Evolutionary conservation across 2,797 vertebrate species (phyloP).

Genomic region (Alexandromys oeconomus): DNA sequence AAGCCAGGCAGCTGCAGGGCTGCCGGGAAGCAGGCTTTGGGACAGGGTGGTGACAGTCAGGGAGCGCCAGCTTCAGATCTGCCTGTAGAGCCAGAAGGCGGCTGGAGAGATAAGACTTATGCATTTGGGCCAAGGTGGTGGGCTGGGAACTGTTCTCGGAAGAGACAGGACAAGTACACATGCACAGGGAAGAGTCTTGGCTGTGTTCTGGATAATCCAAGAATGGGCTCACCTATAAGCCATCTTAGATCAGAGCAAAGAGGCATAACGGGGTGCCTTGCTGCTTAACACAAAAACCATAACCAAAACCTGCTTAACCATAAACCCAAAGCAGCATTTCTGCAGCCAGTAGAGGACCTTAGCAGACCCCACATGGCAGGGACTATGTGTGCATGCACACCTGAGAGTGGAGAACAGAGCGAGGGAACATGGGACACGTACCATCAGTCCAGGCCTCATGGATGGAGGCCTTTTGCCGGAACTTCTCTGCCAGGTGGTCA

Average conservation of each 20-base stretch:
- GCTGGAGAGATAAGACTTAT: background rate
- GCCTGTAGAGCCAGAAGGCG: background rate
- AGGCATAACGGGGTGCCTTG: background rate
- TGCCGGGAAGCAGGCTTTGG: background rate
- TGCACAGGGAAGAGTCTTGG: background rate
- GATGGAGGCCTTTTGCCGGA: slow-evolving; percentile 96
- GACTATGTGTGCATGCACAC: fast-evolving
- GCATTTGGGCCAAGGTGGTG: background rate
- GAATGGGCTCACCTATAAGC: background rate
- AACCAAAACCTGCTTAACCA: background rate
- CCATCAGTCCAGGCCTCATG: slow-evolving; percentile 97
- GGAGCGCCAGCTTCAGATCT: fast-evolving
- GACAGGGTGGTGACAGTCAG: background rate
- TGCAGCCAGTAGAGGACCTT: background rate
- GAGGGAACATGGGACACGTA: slow-evolving; percentile 35
- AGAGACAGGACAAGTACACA: fast-evolving
- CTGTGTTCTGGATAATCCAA: background rate
- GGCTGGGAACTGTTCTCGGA: background rate
- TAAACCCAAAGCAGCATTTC: background rate
- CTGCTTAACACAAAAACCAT: background rate
- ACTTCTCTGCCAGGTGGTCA: slow-evolving; percentile 97
- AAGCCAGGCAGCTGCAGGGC: slow-evolving; percentile 19
- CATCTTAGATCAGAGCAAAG: background rate
- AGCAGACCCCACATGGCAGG: fast-evolving
- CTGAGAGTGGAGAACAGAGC: fast-evolving